These are phyloP conservation scores for Agriopis marginaria DNA, from an alignment of 2,888 invertebrate genomes.

Conservation along the genomic window DNA sequence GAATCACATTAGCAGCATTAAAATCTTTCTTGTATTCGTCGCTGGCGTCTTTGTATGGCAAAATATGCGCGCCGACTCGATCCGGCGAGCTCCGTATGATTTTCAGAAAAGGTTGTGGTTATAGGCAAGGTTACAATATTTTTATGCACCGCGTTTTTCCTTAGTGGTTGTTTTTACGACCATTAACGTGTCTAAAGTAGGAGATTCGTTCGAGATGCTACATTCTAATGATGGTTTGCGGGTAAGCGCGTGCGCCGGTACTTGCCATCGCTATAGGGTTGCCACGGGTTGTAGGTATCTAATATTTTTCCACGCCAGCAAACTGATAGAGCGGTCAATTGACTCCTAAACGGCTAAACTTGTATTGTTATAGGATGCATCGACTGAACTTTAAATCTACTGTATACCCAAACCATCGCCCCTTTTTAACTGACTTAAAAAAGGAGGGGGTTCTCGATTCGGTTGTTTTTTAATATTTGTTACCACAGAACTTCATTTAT, in stretches of 20 bases:
- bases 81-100: slow-evolving; percentile 82
- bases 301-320: neutral
- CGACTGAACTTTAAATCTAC: too few relatives aligned
- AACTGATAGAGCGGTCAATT: neutral
- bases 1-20: slow-evolving; percentile 82
- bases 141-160: slow-evolving; percentile 83
- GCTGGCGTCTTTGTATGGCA: slow-evolving; percentile 77
- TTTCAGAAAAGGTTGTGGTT: slow-evolving; percentile 84
- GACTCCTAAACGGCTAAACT: neutral
- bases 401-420: too few relatives aligned
- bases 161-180: slow-evolving; percentile 77
- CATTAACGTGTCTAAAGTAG: slow-evolving; percentile 84
- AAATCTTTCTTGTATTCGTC: slow-evolving; percentile 84
- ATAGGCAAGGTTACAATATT: slow-evolving; percentile 84
- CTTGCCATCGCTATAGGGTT: slow-evolving; percentile 64
- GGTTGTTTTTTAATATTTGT: too few relatives aligned
- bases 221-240: slow-evolving; percentile 82
- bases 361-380: neutral
- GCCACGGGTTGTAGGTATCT: slow-evolving; percentile 32
- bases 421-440: too few relatives aligned
- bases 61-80: slow-evolving; percentile 80
- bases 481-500: too few relatives aligned
- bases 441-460: too few relatives aligned
- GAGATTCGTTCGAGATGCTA: slow-evolving; percentile 83
- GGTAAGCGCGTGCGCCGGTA: slow-evolving; percentile 83